Percentiles rank a stretch among this genome's conserved stretches.
Conservation (phyloP, 2,797 vertebrate genomes). For the Notolepis coatsorum region DNA sequence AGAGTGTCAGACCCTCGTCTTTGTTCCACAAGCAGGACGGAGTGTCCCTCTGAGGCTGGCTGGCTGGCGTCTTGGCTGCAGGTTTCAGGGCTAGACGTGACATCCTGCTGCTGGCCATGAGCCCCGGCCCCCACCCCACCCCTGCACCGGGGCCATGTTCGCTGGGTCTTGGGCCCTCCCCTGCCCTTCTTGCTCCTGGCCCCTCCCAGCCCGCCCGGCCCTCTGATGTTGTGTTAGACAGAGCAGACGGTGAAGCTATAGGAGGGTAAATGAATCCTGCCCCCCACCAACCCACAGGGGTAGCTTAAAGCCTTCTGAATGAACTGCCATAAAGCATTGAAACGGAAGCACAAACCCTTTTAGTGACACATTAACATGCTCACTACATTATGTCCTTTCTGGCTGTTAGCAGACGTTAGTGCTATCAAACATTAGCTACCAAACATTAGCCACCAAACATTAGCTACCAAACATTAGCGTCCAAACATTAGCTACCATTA, state of each 20-base stretch:
- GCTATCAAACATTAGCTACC: too few relatives aligned
- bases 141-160: constrained; percentile 7
- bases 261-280: constrained; percentile 75
- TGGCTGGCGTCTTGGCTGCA: constrained; percentile 66
- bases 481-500: too few relatives aligned
- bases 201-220: too few relatives aligned
- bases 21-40: constrained; percentile 69
- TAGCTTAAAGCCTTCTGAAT: constrained; percentile 38
- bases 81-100: constrained; percentile 74
- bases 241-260: constrained; percentile 77
- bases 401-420: too few relatives aligned
- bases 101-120: constrained; percentile 78
- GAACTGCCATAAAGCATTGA: constrained; percentile 12
- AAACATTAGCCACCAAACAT: too few relatives aligned
- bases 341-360: constrained; percentile 4
- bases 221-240: constrained; percentile 67
- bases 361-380: too few relatives aligned
- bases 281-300: constrained; percentile 41
- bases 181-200: too few relatives aligned
- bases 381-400: too few relatives aligned
- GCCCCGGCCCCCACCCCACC: constrained; percentile 59
- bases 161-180: background rate
- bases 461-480: too few relatives aligned
- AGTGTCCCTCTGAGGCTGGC: constrained; percentile 67
- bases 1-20: constrained; percentile 68